Conservation (phyloP, 2,888 invertebrate genomes). For the Himalopsyche tibetana region DNA sequence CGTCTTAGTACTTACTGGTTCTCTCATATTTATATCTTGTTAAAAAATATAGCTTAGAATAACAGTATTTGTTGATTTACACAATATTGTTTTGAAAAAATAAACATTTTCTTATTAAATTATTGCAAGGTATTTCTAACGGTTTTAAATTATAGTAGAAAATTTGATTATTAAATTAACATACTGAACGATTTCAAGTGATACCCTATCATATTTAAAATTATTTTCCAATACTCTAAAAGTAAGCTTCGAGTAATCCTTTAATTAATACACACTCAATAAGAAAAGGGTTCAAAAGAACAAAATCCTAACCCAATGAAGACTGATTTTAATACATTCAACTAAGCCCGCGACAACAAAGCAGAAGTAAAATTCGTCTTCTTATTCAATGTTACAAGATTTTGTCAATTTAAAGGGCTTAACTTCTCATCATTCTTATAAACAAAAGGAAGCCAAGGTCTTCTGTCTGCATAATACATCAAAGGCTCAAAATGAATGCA, state of each 20-base stretch:
- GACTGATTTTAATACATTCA: slow-evolving; percentile 10
- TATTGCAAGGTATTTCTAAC: too few species aligned
- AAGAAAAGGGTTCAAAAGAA: slow-evolving; percentile 4
- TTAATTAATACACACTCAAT: not conserved
- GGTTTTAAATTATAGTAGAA: too few species aligned
- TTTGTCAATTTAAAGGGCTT: slow-evolving; percentile 26
- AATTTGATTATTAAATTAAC: too few species aligned
- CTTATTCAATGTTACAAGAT: slow-evolving; percentile 34
- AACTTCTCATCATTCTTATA: slow-evolving; percentile 29
- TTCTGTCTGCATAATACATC: slow-evolving; percentile 56
- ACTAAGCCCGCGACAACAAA: not conserved
- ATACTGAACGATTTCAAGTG: too few species aligned
- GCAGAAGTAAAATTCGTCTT: slow-evolving; percentile 8
- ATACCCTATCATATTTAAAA: too few species aligned
- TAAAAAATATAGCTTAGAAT: too few species aligned
- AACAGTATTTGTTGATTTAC: too few species aligned
- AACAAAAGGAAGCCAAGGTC: slow-evolving; percentile 45
- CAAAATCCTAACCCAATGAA: slow-evolving; percentile 14
- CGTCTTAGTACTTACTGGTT: too few species aligned
- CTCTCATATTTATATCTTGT: too few species aligned
- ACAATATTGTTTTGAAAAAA: too few species aligned
- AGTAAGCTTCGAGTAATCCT: not conserved
- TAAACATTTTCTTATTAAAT: too few species aligned
- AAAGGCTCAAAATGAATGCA: slow-evolving; percentile 57
- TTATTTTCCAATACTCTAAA: too few species aligned